These are phyloP conservation scores for Crenichthys baileyi DNA, from an alignment of 2,797 vertebrate species.

Conservation along the genomic window DNA sequence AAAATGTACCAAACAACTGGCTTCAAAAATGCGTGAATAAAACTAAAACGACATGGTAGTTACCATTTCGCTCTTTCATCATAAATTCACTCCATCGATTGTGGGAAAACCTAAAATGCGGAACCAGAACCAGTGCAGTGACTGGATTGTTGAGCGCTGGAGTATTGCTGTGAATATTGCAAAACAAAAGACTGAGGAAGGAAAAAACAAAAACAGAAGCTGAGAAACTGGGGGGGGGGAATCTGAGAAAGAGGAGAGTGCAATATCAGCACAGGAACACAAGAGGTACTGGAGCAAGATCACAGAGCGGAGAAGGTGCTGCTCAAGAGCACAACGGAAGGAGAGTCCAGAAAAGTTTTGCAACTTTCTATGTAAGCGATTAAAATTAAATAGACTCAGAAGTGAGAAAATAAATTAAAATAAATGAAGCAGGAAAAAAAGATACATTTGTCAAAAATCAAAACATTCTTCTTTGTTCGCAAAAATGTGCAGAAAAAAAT, in stretches of 20 bases:
- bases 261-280: conserved; percentile 77
- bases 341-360: conserved; percentile 69
- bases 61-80: conserved; percentile 93
- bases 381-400: conserved; percentile 19
- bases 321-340: conserved; percentile 72
- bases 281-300: conserved; percentile 76
- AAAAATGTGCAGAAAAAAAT: conserved; percentile 63
- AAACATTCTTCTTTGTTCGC: conserved; percentile 60
- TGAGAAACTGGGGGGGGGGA: conserved; percentile 52
- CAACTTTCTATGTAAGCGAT: conserved; percentile 43
- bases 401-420: conserved; percentile 36
- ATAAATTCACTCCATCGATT: conserved; percentile 80
- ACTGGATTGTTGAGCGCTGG: conserved; percentile 47
- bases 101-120: conserved; percentile 64
- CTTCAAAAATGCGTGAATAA: conserved; percentile 45
- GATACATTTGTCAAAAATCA: conserved; percentile 61
- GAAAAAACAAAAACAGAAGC: conserved; percentile 49
- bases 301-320: conserved; percentile 58
- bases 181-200: conserved; percentile 48
- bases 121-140: conserved; percentile 51
- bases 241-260: conserved; percentile 59
- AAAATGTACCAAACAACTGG: conserved; percentile 13
- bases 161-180: conserved; percentile 44
- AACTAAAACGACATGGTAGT: conserved; percentile 76
- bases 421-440: conserved; percentile 42